Evolutionary conservation across 2,888 invertebrate genomes (phyloP).

Genomic region (Podabrus alpinus): DNA sequence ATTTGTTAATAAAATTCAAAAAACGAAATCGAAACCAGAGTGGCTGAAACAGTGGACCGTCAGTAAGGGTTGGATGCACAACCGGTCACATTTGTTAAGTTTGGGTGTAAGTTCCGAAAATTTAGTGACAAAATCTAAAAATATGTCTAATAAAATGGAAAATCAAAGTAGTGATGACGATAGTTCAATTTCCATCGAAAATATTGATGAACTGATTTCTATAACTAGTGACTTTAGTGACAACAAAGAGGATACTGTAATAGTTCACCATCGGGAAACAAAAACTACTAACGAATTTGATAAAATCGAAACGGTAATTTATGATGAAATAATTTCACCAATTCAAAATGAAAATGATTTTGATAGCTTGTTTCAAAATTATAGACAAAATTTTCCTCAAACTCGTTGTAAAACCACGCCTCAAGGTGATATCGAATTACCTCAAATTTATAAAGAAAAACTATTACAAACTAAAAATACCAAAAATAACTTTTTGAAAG

Average conservation of each 20-base stretch:
- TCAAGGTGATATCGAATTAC: constrained; percentile 38
- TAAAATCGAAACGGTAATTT: constrained; percentile 33
- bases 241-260: not conserved
- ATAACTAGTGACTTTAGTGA: constrained; percentile 36
- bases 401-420: constrained; percentile 24
- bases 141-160: constrained; percentile 1
- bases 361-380: constrained; percentile 44
- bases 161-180: constrained; percentile 23
- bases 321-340: constrained; percentile 10
- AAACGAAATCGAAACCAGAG: constrained; percentile 43
- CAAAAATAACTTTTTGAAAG: constrained; percentile 27
- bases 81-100: constrained; percentile 49
- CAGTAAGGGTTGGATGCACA: constrained; percentile 56
- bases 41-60: constrained; percentile 57
- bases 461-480: constrained; percentile 34
- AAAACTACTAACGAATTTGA: constrained; percentile 28
- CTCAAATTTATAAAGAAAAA: constrained; percentile 47
- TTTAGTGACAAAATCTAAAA: not conserved
- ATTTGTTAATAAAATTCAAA: constrained; percentile 17
- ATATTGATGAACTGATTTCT: constrained; percentile 51
- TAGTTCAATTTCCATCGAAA: constrained; percentile 47
- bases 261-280: constrained; percentile 16
- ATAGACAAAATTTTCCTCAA: constrained; percentile 48
- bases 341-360: not conserved
- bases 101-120: constrained; percentile 34